Conservation (phyloP, 2,113 vertebrate species). For the Pholis gunnellus region DNA sequence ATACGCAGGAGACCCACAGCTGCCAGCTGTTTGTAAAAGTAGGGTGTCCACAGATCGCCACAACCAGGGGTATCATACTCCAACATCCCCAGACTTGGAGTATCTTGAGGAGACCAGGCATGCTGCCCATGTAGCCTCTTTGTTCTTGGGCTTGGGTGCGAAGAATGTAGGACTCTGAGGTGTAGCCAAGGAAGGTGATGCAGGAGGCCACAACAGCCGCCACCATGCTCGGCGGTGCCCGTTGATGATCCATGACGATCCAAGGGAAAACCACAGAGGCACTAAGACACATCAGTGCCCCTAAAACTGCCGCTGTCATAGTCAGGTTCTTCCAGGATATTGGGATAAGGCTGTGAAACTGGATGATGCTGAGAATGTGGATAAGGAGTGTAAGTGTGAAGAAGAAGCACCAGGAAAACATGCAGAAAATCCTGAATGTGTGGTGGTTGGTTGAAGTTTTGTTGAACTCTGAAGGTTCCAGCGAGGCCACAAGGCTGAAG, state of each 20-base stretch:
- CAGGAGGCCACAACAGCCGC: slow-evolving; percentile 65
- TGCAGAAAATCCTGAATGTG: slow-evolving; percentile 72
- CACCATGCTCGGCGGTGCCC: fast-evolving
- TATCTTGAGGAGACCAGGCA: slow-evolving; percentile 81
- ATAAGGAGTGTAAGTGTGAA: slow-evolving; percentile 81
- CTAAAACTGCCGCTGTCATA: slow-evolving; percentile 72
- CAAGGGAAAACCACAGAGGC: slow-evolving; percentile 72
- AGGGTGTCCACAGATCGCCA: fast-evolving
- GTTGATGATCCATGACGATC: slow-evolving; percentile 18
- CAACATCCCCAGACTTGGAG: slow-evolving; percentile 79
- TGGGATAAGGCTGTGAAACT: slow-evolving; percentile 84
- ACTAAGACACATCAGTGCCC: slow-evolving; percentile 73
- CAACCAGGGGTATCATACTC: slow-evolving; percentile 69
- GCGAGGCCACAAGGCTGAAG: slow-evolving; percentile 78
- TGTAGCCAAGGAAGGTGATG: slow-evolving; percentile 77
- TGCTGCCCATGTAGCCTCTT: slow-evolving; percentile 83
- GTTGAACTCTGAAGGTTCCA: background rate
- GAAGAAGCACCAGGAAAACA: slow-evolving; percentile 85
- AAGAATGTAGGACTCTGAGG: slow-evolving; percentile 72
- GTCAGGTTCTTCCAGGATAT: slow-evolving; percentile 86
- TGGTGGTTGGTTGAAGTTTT: fast-evolving
- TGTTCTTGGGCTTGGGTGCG: slow-evolving; percentile 65
- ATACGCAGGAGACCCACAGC: slow-evolving; percentile 37
- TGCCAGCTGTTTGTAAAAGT: slow-evolving; percentile 33
- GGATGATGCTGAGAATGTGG: slow-evolving; percentile 79